Conservation (phyloP, 30 jellyfish, hydroid and myxozoan species). For the Aurelia sp. region DNA sequence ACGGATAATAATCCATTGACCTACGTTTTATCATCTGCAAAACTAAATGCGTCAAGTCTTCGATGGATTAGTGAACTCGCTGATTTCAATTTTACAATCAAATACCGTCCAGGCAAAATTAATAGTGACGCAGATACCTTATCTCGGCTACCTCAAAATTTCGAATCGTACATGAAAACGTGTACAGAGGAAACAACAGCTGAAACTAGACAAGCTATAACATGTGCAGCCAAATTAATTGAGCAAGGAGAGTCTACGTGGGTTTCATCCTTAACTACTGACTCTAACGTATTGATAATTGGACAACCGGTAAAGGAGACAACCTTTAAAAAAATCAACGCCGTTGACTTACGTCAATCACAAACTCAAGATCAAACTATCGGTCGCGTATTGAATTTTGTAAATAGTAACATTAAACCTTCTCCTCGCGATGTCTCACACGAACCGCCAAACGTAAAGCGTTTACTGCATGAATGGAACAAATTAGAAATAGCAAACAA, state of each 20-base stretch:
- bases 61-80: conserved; percentile 59
- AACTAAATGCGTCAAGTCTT: conserved; percentile 49
- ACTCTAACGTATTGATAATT: background rate
- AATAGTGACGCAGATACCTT: too few species aligned
- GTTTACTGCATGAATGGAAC: conserved; percentile 19
- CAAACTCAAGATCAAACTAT: background rate
- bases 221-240: background rate
- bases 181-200: background rate
- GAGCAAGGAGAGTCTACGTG: background rate
- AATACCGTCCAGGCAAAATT: too few species aligned
- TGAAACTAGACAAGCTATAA: conserved; percentile 18
- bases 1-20: conserved; percentile 45
- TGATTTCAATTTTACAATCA: background rate
- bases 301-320: background rate
- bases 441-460: conserved; percentile 5
- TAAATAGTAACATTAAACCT: conserved; percentile 1
- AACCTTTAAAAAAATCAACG: background rate
- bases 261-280: conserved; percentile 2
- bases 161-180: too few species aligned
- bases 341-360: too few species aligned
- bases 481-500: background rate
- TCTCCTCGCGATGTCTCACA: background rate
- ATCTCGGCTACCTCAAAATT: too few species aligned
- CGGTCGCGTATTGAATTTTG: conserved; percentile 3
- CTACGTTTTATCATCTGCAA: conserved; percentile 27